Evolutionary conservation across 2,113 vertebrate species (phyloP), one percentile per base, ranked within the genome.

Genomic region (Dicentrarchus labrax): DNA sequence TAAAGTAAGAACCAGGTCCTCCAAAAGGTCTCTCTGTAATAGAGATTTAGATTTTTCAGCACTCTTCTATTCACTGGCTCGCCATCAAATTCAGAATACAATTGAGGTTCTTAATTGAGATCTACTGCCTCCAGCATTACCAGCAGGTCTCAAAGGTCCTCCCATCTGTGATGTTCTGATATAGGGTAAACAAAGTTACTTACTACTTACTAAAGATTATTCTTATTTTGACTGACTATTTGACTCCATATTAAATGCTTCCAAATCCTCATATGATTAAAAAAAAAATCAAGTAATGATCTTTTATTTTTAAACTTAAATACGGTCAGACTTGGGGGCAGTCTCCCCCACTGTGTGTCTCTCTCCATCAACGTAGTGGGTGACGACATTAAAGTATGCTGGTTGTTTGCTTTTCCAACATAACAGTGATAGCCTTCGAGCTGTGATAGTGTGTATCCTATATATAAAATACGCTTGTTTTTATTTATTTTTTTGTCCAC

Each of bases 401-500:
- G 43, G 7, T 24, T 60, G 56, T 80, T 67, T 70, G 43, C 13
- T 69, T 54, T 64, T 13, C 11, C 15, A 79, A 45, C 38, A 22
- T 43, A 51, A 12, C 75, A 68, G 22, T 1, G 15, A 61, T 54
- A 60, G 60, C 70, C 73, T 74, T 77, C 62, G 24, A 80, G 72
- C 43, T 36, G 1, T 24, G 78, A 82, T 80, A 19, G 22, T 60
- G 60, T 78, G 54, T 36, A 76, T 80, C 54, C 78, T 54, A 64
- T 82, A 80, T 87, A 79, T 82, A 83, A 85, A 89, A 86, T 74
- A 82, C 70, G 47, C 51, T 71, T 69, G 30, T 45, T 39, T 21
- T 21, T 65, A 8, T 24, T 59, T 59, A 19, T 54, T 43, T 17
- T 68, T 80, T 22, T 78, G 76, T 50, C 80, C 50, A n/a, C 76